Base-by-base conservation (phyloP, 2,888 invertebrate genomes). In the Heliothis peltigera region DNA sequence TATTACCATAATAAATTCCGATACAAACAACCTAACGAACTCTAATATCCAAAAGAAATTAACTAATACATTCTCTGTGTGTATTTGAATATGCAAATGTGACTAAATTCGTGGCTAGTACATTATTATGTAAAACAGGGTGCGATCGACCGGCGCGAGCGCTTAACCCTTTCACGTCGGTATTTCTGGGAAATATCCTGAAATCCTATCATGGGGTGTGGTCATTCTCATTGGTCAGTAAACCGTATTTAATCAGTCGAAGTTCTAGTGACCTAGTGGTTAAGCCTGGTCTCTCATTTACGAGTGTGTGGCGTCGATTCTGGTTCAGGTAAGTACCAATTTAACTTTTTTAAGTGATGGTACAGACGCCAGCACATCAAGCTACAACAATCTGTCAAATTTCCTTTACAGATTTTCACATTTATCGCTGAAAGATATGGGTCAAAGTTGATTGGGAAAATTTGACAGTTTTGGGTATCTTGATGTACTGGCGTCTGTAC, bases 71-170 rank as follows among this genome's bases (percentile, higher is more conserved):
- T 79, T 75, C 69, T 69, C 28, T 59, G 42, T 64, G 43, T 19
- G 39, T 48, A 79, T 77, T 75, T 68, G 64, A 77, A 77, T 76
- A 77, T 77, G 73, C 56, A 73, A 78, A 78, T 80, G 32, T 44
- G 47, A 22, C 62, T 55, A 68, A 65, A 70, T 54, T 74, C 59
- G 70, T 66, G 70, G 77, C 74, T 67, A 61, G 53, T 54, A 60
- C 35, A 65, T 74, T 62, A 77, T 74, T 77, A 78, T 80, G 74
- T 62, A 74, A 71, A 80, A 77, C 35, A n/a, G 32, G 57, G 32
- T 54, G 49, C 52, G 35, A 64, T 69, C 69, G 63, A 61, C 60
- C 64, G 46, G 42, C 17, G 47, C 62, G 62, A 42, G 35, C 17
- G 47, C 58, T 76, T 70, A 77, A 67, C 80, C 70, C 80, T 73